These are phyloP conservation scores for Callinectes sapidus DNA, from an alignment of 2,888 invertebrate genomes.

Conservation along the genomic window DNA sequence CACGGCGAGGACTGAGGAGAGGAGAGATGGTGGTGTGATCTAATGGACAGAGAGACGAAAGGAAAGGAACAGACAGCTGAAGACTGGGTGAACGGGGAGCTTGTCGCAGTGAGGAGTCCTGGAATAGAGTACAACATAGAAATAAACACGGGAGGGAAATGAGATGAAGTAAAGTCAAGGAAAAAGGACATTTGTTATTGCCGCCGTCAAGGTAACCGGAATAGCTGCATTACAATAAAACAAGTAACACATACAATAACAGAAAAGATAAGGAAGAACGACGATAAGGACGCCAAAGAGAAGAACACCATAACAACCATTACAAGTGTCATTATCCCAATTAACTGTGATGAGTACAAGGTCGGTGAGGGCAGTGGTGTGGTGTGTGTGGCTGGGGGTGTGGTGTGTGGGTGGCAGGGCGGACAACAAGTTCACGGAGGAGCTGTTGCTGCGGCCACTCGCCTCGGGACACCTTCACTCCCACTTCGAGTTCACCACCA, in stretches of 20 bases:
- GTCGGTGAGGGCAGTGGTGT: background rate
- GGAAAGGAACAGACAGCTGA: background rate
- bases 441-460: slow-evolving; percentile 90
- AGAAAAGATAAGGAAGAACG: too few relatives aligned
- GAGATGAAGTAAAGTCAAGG: background rate
- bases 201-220: background rate
- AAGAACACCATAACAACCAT: too few relatives aligned
- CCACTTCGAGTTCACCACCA: slow-evolving; percentile 92
- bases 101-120: background rate
- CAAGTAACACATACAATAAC: too few relatives aligned
- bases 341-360: background rate
- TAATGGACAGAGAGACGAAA: background rate
- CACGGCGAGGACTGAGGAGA: too few relatives aligned
- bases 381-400: background rate
- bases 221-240: background rate
- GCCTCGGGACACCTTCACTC: slow-evolving; percentile 89
- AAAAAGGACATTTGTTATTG: background rate
- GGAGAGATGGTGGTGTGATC: too few relatives aligned
- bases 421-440: slow-evolving; percentile 86
- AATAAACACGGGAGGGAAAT: background rate
- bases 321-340: too few relatives aligned
- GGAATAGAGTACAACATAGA: too few relatives aligned
- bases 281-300: too few relatives aligned
- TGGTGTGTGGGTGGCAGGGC: background rate
- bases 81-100: background rate